Base-by-base conservation (phyloP, 2,113 vertebrate species). In the Ibidorhyncha struthersii region DNA sequence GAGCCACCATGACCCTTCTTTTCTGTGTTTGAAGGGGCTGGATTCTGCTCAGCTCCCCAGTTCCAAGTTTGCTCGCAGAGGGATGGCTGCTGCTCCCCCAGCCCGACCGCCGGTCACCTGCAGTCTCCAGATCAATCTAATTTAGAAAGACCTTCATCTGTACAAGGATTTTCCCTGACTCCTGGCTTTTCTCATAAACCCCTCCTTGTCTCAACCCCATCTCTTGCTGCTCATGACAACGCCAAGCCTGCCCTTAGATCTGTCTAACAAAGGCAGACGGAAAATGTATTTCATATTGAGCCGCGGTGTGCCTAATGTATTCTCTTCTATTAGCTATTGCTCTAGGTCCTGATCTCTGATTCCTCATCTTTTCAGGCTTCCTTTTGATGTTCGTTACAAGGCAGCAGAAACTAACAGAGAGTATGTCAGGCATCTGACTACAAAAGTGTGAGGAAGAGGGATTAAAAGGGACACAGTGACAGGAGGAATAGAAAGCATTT, bases 381-480 rank as follows among this genome's bases (percentile, higher is more conserved):
- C 73, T 91, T 97, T 94, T 97, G 96, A 97, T 96, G 93, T 94
- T 73, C 1, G 13, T 85, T 83, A 36, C 9, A 58, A 84, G 61
- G 73, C 93, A 93, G 84, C 79, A 89, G 67, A 89, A 81, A 66
- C 82, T 74, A 83, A 87, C 30, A 65, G 53, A 81, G 59, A 71
- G 22, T 38, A 36, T 67, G 86, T n/a, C 86, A 91, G 79, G 77
- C 72, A 47, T 45, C 85, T 1, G 11, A 1, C 71, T 90, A 77
- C 82, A 86, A 79, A 86, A 73, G 38, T 49, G 29, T 2, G 36
- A 50, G 23, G 30, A 84, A 77, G 22, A 62, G 56, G 76, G 74
- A 93, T 86, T 87, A 79, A 86, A 91, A 93, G 86, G 76, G 56
- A 55, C 47, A 29, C 0, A 5, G 76, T 36, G 61, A 70, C 62